Base-by-base conservation (phyloP, 2,113 vertebrate species). In the Brachypteracias leptosomus region DNA sequence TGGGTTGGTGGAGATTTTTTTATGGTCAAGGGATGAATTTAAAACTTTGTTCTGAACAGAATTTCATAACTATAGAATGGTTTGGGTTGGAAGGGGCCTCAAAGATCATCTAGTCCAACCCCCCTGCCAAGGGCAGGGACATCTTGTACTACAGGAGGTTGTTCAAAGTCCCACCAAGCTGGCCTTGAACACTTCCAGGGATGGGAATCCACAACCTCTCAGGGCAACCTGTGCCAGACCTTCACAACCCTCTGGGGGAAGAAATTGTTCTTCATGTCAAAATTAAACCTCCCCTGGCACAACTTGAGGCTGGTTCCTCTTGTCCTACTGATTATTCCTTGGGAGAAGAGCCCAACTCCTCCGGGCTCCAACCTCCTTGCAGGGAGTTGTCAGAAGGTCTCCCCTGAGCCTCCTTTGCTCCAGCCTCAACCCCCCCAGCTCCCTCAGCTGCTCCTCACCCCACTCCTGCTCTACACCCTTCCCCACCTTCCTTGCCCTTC, bases 181-280 rank as follows among this genome's bases (percentile, higher is more conserved):
- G 63, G 5, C 46, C 33, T 68, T 31, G 36, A 31, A 25, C 13
- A 8, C 11, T 25, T 20, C 44, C 54, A 68, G 17, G 2, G 54
- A 51, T 16, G 20, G 36, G 20, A 33, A 7, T 5, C 63, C 26
- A 18, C 38, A 19, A 1, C 38, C 7, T 7, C 54, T 28, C 21
- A 2, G 11, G 17, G 26, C 54, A 68, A 5, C 26, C 31, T 14
- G 9, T 2, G 3, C 10, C 36, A 68, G 36, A 0, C 2, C 2
- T 46, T 16, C 33, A 31, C 9, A 14, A 52, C 14, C 33, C 44
- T 35, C 36, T 11, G 1, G 1, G 1, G 26, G 15, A 77, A 51
- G 13, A 3, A 42, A 40, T 28, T 57, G 28, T 54, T 62, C 58
- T 46, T 36, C 9, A 29, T 1, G 2, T 31, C 20, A 8, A 7